Percentiles rank a stretch among this genome's conserved stretches.
phyloP scores from a whole-genome alignment of 2,797 vertebrate species.

The Tachyglossus aculeatus region DNA sequence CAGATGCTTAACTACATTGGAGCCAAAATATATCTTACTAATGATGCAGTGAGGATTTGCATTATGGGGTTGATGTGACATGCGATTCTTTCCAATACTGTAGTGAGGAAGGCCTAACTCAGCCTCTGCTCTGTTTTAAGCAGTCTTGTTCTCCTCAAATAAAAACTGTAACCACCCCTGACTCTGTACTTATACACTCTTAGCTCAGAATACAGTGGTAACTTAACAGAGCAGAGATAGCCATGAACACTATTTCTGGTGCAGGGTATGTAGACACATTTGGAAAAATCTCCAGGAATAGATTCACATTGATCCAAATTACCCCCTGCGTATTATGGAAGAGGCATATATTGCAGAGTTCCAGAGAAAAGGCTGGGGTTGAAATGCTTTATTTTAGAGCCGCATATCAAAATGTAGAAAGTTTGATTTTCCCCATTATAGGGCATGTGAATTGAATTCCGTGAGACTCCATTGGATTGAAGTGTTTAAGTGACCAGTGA shows the following conservation, averaged over 20 bases:
- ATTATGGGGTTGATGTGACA: neutral
- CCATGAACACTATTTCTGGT: neutral
- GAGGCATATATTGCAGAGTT: neutral
- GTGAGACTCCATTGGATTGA: no score
- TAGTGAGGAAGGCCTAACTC: neutral
- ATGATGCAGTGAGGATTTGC: neutral
- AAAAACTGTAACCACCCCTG: neutral
- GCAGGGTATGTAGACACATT: neutral
- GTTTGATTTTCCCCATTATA: no score
- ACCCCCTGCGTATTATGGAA: neutral
- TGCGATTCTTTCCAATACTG: neutral
- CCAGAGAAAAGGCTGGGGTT: neutral
- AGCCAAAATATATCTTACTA: no score
- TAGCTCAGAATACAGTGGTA: no score
- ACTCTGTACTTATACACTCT: neutral
- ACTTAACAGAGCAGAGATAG: neutral
- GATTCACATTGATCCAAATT: neutral
- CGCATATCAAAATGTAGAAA: neutral
- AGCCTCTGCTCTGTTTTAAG: neutral
- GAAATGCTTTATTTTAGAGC: neutral
- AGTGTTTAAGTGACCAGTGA: no score
- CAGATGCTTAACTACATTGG: neutral
- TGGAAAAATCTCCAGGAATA: neutral
- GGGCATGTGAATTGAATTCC: no score
- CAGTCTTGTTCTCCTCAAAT: neutral